phyloP scores from a whole-genome alignment of 53 echinoderm and acorn worm genomes.

The Actinopyga echinites region DNA sequence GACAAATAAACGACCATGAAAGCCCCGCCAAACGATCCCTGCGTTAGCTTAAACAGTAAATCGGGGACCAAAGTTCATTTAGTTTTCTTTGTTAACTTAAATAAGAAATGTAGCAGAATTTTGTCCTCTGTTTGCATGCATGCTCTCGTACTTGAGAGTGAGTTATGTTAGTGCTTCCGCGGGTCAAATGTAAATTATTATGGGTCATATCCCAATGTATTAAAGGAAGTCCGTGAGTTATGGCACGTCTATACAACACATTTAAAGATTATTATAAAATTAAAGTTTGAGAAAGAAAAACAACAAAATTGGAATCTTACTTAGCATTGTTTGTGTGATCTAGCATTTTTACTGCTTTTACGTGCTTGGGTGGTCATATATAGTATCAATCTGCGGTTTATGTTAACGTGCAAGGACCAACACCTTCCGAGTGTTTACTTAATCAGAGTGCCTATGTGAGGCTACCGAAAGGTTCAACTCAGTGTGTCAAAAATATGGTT shows the following conservation, averaged over 20 bases:
- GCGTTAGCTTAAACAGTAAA: too few species aligned
- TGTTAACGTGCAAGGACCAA: neutral
- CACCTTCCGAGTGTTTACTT: neutral
- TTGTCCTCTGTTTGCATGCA: too few species aligned
- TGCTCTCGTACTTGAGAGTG: too few species aligned
- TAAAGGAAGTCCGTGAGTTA: slow-evolving; percentile 30
- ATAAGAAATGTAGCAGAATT: too few species aligned
- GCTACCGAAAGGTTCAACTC: too few species aligned
- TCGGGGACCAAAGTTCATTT: too few species aligned
- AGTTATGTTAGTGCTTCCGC: too few species aligned
- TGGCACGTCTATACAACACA: slow-evolving; percentile 33
- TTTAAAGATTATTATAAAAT: slow-evolving; percentile 38
- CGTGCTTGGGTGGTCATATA: slow-evolving; percentile 21
- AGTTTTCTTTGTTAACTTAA: too few species aligned
- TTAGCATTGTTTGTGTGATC: neutral
- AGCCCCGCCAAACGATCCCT: neutral
- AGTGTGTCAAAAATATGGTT: too few species aligned
- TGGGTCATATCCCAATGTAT: neutral
- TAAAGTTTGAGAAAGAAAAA: slow-evolving; percentile 17
- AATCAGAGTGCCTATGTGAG: too few species aligned
- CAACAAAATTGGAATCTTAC: too few species aligned
- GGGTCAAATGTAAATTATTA: slow-evolving; percentile 21
- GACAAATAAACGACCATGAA: slow-evolving; percentile 14
- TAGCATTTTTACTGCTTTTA: neutral
- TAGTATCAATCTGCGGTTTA: neutral